phyloP scores from a whole-genome alignment of 2,113 vertebrate species.

The Bujurquina vittata region DNA sequence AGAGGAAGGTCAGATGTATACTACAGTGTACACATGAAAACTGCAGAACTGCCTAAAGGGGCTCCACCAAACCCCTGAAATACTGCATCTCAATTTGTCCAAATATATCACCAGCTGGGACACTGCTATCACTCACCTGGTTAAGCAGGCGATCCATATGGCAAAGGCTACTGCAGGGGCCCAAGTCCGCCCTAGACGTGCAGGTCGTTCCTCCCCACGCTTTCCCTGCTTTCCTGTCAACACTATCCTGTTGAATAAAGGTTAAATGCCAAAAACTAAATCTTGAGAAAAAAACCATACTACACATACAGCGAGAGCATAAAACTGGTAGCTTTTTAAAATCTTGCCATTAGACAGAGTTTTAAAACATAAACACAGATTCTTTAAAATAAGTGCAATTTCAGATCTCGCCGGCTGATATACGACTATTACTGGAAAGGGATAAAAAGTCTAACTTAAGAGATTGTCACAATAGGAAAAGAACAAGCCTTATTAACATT shows the following conservation, averaged over 20 bases:
- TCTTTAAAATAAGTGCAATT: neutral
- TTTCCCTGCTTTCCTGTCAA: no score
- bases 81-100: neutral
- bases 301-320: neutral
- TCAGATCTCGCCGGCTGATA: neutral
- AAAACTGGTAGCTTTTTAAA: neutral
- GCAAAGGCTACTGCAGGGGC: no score
- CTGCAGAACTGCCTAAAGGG: neutral
- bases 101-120: neutral
- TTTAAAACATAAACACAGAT: neutral
- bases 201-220: no score
- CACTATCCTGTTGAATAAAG: no score
- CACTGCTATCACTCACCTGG: neutral
- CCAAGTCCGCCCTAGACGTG: no score
- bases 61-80: neutral
- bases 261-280: no score
- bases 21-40: neutral
- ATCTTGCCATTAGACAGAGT: neutral
- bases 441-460: neutral
- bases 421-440: neutral
- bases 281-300: neutral
- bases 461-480: neutral
- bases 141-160: neutral
- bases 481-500: conserved; percentile 9
- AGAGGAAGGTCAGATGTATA: neutral